Percentiles rank a stretch among this genome's conserved stretches.
phyloP scores from a whole-genome alignment of 1,140 invertebrate genomes.

The Drosophila ficusphila region DNA sequence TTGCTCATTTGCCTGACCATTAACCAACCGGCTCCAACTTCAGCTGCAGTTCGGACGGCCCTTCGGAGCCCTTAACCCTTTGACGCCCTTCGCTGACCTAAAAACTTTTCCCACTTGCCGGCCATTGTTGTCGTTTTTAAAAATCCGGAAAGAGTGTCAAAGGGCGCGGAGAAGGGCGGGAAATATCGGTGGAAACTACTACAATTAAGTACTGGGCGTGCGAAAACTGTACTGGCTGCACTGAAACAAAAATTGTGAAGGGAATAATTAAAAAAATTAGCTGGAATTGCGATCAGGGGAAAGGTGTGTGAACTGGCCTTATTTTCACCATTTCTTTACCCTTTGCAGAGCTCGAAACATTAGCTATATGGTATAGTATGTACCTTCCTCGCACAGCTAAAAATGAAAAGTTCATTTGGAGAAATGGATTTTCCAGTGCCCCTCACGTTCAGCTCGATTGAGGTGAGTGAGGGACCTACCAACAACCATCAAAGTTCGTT shows the following conservation, averaged over 20 bases:
- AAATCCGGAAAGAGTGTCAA: slow-evolving; percentile 24
- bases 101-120: slow-evolving; percentile 72
- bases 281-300: no score
- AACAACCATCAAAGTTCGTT: slow-evolving; percentile 76
- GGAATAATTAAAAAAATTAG: no score
- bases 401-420: neutral
- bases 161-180: slow-evolving; percentile 1
- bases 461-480: slow-evolving; percentile 74
- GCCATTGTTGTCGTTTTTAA: slow-evolving; percentile 74
- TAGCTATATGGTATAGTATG: no score
- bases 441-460: slow-evolving; percentile 25
- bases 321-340: no score
- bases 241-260: neutral
- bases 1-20: slow-evolving; percentile 74
- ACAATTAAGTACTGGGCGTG: slow-evolving; percentile 74
- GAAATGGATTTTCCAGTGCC: slow-evolving; percentile 1
- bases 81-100: slow-evolving; percentile 46
- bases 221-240: slow-evolving; percentile 44
- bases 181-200: slow-evolving; percentile 45
- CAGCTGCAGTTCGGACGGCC: slow-evolving; percentile 16
- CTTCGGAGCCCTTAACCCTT: slow-evolving; percentile 55
- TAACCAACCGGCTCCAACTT: slow-evolving; percentile 67
- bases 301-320: no score
- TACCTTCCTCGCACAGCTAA: no score
- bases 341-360: no score